These are phyloP conservation scores for Planococcus citri DNA, from an alignment of 1,140 invertebrate genomes.

Conservation along the genomic window DNA sequence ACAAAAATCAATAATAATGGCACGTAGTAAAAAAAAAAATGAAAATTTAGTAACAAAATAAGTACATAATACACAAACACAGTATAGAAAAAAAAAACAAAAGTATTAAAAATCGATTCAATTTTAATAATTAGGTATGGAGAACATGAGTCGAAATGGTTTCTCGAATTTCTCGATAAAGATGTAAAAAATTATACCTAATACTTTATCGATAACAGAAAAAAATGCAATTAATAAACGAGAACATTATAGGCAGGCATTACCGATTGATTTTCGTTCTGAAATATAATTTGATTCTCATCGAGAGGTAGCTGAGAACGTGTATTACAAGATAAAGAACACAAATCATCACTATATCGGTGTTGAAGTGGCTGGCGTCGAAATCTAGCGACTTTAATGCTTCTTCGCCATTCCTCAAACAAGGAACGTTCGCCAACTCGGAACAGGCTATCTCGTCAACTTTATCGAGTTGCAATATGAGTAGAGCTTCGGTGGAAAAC, in stretches of 20 bases:
- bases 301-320: constrained; percentile 46
- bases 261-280: neutral
- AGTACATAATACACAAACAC: neutral
- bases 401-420: constrained; percentile 52
- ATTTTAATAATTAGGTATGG: too few relatives aligned
- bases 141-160: too few relatives aligned
- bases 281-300: neutral
- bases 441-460: constrained; percentile 29
- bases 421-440: constrained; percentile 50
- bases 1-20: too few relatives aligned
- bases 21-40: too few relatives aligned
- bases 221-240: too few relatives aligned
- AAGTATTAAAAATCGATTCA: too few relatives aligned
- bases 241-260: too few relatives aligned
- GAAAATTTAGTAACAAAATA: neutral
- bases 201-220: too few relatives aligned
- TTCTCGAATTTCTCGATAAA: too few relatives aligned
- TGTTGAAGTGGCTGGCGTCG: constrained; percentile 43
- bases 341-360: constrained; percentile 50
- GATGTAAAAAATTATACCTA: too few relatives aligned
- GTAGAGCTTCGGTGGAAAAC: neutral
- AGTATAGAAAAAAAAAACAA: neutral
- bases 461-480: neutral
- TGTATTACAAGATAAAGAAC: constrained; percentile 55
- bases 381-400: constrained; percentile 65